Evolutionary conservation across 37 sponge, comb jelly and placozoan genomes (phyloP), one percentile per base, ranked within the genome.

Genomic region (Eunapius fragilis): DNA sequence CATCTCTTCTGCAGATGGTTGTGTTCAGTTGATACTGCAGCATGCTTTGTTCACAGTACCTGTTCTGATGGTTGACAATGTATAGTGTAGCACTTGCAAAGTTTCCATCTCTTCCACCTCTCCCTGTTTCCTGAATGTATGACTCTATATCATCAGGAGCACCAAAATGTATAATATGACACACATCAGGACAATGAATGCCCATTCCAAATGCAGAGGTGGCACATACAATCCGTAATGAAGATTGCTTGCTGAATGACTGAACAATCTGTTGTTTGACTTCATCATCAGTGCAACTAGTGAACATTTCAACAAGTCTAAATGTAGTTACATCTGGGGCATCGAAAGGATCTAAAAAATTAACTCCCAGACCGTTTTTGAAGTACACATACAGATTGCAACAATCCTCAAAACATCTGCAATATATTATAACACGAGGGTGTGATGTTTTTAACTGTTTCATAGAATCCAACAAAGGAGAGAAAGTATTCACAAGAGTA

Each of bases 171-270:
- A 87, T 74, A 19, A 87, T 38, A 24, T 67, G 38, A 5, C 76
- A 0, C 19, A 87, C 68, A 73, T 74, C 69, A 9, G 70, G 71
- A n/a, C 88, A 87, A 79, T 87, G 82, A 0, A 87, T 72, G 4
- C 88, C 88, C 88, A 87, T 87, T 0, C 88, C 88, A 74, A 87
- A 87, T 17, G 88, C 88, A 35, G 35, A 31, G 5, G 85, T 84
- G 32, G 68, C 70, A 24, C 38, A 25, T 25, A 84, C 41, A 23
- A 84, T 35, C 12, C 85, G 50, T 14, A 75, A 69, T 28, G 22
- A 3, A 31, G 36, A 25, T 3, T 75, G 68, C 2, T n/a, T 81
- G 17, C 23, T 12, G 68, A 81, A 81, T 31, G 35, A 67, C n/a
- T 67, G 4, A 4, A 25, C 34, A 28, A 30, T 67, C 17, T 23